Evolutionary conservation across 1,140 invertebrate species (phyloP).

Genomic region (Sinella curviseta): DNA sequence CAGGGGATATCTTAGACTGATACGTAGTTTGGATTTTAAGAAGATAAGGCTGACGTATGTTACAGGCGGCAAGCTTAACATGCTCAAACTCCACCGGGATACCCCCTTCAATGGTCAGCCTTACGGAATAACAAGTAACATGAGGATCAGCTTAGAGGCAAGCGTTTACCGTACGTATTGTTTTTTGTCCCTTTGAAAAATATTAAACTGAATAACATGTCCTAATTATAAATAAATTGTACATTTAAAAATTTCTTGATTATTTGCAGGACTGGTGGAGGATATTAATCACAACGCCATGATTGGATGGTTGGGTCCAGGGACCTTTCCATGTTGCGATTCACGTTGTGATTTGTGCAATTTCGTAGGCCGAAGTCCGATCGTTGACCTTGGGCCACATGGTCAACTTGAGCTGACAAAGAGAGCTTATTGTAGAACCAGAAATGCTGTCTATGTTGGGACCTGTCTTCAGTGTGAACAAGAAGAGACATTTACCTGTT

Average conservation of each 20-base stretch:
- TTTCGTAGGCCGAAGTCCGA: neutral
- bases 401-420: neutral
- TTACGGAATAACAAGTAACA: neutral
- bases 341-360: neutral
- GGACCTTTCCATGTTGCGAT: neutral
- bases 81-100: too few relatives aligned
- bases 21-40: too few relatives aligned
- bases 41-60: too few relatives aligned
- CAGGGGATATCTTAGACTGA: too few relatives aligned
- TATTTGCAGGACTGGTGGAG: neutral
- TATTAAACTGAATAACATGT: neutral
- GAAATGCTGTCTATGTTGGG: neutral
- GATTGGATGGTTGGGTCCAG: neutral
- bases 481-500: neutral
- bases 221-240: neutral
- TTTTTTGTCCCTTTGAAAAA: neutral
- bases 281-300: neutral
- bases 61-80: too few relatives aligned
- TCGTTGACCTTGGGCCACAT: neutral
- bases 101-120: too few relatives aligned
- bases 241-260: neutral
- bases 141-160: neutral
- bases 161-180: neutral
- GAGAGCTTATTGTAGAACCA: neutral
- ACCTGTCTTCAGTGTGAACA: neutral